These are phyloP conservation scores for Heteromormyrus szaboi DNA, from an alignment of 2,797 vertebrate genomes.

Conservation along the genomic window DNA sequence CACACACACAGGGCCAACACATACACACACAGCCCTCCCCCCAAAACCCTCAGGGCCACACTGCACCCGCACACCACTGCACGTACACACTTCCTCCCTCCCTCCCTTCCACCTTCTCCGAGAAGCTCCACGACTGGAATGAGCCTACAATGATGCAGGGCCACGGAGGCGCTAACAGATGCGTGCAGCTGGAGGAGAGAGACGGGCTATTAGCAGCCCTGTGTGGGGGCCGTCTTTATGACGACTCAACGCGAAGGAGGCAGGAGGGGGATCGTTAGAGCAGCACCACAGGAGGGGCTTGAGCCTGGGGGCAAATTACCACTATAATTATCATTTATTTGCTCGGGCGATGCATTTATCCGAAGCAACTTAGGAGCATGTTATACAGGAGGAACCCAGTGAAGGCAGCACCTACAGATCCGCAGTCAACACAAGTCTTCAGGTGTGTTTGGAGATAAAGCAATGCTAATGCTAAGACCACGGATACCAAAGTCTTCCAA, in stretches of 20 bases:
- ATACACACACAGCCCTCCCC: slow-evolving; percentile 9
- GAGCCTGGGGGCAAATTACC: not conserved
- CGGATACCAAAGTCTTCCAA: not conserved
- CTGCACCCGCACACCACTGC: not conserved
- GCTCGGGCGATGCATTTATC: not conserved
- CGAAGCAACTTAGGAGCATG: not conserved
- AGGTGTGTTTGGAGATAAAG: not conserved
- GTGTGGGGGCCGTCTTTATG: not conserved
- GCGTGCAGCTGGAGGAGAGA: not conserved
- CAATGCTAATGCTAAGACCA: not conserved
- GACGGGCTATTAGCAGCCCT: slow-evolving; percentile 18
- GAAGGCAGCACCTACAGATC: not conserved
- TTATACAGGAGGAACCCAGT: not conserved
- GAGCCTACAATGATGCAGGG: not conserved
- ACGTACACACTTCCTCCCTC: not conserved
- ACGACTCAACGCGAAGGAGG: not conserved
- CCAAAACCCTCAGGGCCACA: not conserved
- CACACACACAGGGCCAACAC: not conserved
- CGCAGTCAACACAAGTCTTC: not conserved
- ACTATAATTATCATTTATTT: not conserved
- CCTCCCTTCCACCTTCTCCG: not conserved
- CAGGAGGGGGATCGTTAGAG: not conserved
- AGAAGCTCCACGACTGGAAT: not conserved
- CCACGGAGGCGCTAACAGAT: slow-evolving; percentile 18
- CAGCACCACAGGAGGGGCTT: not conserved